phyloP scores from a whole-genome alignment of 2,888 invertebrate species.

The Bruchidius siliquastri region DNA sequence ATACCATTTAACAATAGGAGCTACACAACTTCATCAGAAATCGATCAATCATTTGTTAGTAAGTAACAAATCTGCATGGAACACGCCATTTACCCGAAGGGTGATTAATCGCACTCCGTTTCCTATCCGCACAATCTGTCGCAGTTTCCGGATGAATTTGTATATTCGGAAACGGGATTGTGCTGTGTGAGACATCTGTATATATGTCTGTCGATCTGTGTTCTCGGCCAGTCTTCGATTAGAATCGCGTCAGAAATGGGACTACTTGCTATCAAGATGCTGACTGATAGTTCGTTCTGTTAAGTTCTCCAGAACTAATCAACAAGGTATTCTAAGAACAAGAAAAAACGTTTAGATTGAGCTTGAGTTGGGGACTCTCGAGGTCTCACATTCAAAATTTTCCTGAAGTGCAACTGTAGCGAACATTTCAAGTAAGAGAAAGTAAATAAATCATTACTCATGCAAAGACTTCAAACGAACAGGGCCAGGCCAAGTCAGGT shows the following conservation, averaged over 20 bases:
- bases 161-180: background rate
- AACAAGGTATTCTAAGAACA: too few relatives aligned
- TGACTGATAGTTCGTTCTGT: background rate
- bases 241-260: constrained; percentile 4
- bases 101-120: constrained; percentile 6
- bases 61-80: constrained; percentile 9
- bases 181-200: background rate
- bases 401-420: too few relatives aligned
- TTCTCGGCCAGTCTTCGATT: background rate
- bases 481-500: too few relatives aligned
- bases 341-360: too few relatives aligned
- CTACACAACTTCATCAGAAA: constrained; percentile 1
- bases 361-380: too few relatives aligned
- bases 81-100: constrained; percentile 3
- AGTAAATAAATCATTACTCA: too few relatives aligned
- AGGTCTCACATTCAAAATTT: too few relatives aligned
- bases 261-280: constrained; percentile 3
- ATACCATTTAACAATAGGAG: background rate
- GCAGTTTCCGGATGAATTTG: constrained; percentile 6
- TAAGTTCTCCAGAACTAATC: too few relatives aligned
- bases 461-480: too few relatives aligned
- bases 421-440: too few relatives aligned
- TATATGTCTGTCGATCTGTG: background rate
- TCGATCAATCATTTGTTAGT: constrained; percentile 8
- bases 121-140: constrained; percentile 6